Evolutionary conservation across 2,113 vertebrate species (phyloP), one percentile per base, ranked within the genome.

Genomic region (Onychostruthus taczanowskii): DNA sequence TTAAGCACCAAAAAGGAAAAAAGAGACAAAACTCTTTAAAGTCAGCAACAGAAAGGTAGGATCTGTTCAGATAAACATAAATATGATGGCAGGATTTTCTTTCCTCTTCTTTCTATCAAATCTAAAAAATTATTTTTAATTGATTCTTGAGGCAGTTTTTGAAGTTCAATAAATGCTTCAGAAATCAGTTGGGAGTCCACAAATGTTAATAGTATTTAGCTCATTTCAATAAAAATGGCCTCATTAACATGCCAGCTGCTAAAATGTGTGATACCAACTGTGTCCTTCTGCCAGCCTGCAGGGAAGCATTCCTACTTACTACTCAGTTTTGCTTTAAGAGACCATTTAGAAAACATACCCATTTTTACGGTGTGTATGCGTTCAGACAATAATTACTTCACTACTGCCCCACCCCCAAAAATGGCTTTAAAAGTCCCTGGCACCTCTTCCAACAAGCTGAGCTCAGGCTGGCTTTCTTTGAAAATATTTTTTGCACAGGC

Each of bases 171-270:
- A 96, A 98, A 95, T 96, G 95, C 79, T 96, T 96, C 94, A 93
- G 89, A 97, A 97, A 97, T 91, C 95, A 97, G 93, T 74, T 95
- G 83, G 90, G 95, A 97, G 96, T 96, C 97, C 90, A 96, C 92
- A 96, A 96, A 97, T 95, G 88, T 83, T 96, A 95, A 97, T 68
- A 97, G 85, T 91, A 95, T 93, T 97, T 96, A 81, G 84, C 81
- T 98, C 87, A 96, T 97, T 97, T 98, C 96, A 96, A 90, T 97
- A 94, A 95, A 97, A 97, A 97, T 97, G 77, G 73, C 80, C 93
- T 97, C 94, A 97, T 98, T 97, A 98, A 96, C 93, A 97, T 93
- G 85, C 97, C 94, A 97, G 91, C 97, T 97, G 94, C 97, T 97
- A 84, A 96, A 97, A 97, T 13, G 69, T 78, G 95, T 95, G 96